These are phyloP conservation scores for Zaprionus capensis DNA, from an alignment of 1,140 invertebrate genomes.

Conservation along the genomic window DNA sequence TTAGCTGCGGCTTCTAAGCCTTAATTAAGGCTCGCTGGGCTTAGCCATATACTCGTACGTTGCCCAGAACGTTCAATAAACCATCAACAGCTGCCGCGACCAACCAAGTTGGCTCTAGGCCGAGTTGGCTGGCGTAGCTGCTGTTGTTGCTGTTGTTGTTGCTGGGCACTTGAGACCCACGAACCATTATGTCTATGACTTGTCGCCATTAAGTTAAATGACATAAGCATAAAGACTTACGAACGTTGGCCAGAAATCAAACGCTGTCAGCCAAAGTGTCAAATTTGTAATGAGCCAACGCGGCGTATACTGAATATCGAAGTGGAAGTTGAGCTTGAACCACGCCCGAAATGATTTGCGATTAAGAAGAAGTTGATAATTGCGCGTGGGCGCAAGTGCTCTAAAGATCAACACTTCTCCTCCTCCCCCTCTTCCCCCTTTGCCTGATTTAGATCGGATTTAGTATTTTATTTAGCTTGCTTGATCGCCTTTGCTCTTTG, in stretches of 20 bases:
- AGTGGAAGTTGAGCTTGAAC: conserved; percentile 6
- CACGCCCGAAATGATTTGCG: conserved; percentile 67
- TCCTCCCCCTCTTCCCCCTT: background rate
- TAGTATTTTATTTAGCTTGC: conserved; percentile 20
- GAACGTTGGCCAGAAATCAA: conserved; percentile 59
- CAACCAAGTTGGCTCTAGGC: background rate
- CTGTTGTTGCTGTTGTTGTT: background rate
- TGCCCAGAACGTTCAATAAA: conserved; percentile 44
- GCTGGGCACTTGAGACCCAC: conserved; percentile 3
- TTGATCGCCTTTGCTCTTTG: conserved; percentile 53
- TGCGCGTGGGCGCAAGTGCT: conserved; percentile 67
- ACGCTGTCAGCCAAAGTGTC: conserved; percentile 75
- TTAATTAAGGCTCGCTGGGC: conserved; percentile 33
- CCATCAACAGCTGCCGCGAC: conserved; percentile 59
- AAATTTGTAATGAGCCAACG: conserved; percentile 78
- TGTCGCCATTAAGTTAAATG: conserved; percentile 77
- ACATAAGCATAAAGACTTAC: conserved; percentile 79
- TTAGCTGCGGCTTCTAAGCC: conserved; percentile 36
- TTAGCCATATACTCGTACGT: background rate
- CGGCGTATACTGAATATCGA: background rate
- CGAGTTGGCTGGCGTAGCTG: background rate
- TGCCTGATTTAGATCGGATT: background rate
- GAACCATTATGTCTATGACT: conserved; percentile 22
- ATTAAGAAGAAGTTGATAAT: conserved; percentile 79
- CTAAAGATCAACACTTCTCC: background rate